These are phyloP conservation scores for Trichomycterus rosablanca DNA, from an alignment of 2,113 vertebrate genomes.

Conservation along the genomic window DNA sequence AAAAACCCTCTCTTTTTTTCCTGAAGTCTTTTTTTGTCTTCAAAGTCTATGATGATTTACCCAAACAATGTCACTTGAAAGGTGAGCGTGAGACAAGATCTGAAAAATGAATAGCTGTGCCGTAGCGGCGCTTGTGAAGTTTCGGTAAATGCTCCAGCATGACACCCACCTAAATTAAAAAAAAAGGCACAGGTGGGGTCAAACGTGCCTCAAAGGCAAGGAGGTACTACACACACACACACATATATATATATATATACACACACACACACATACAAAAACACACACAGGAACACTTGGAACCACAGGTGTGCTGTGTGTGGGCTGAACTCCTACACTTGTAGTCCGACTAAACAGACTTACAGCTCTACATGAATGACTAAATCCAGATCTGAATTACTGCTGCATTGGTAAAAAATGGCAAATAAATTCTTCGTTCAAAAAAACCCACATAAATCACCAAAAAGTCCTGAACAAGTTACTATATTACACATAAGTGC, in stretches of 20 bases:
- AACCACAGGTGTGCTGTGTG: slow-evolving; percentile 42
- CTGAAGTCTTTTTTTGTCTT: slow-evolving; percentile 19
- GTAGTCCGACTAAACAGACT: slow-evolving; percentile 40
- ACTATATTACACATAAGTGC: too few species aligned
- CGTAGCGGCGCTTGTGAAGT: slow-evolving; percentile 27
- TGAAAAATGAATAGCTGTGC: slow-evolving; percentile 34
- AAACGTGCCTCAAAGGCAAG: slow-evolving; percentile 31
- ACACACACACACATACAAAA: slow-evolving; percentile 13
- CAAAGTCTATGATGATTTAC: slow-evolving; percentile 32
- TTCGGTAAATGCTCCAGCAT: slow-evolving; percentile 31
- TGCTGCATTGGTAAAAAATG: slow-evolving; percentile 3
- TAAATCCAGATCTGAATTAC: slow-evolving; percentile 17
- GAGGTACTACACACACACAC: slow-evolving; percentile 20
- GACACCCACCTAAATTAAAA: slow-evolving; percentile 30
- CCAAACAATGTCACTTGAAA: slow-evolving; percentile 45
- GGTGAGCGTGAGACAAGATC: slow-evolving; percentile 21
- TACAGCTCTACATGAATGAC: not conserved
- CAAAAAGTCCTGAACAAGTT: too few species aligned
- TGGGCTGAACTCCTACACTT: slow-evolving; percentile 42
- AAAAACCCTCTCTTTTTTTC: slow-evolving; percentile 15
- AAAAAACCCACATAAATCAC: not conserved
- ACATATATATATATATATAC: too few species aligned
- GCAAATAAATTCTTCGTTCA: not conserved
- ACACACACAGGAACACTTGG: slow-evolving; percentile 28
- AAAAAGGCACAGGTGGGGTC: slow-evolving; percentile 36